Evolutionary conservation across 2,888 invertebrate species (phyloP).

Genomic region (Himalopsyche kuldschensis): DNA sequence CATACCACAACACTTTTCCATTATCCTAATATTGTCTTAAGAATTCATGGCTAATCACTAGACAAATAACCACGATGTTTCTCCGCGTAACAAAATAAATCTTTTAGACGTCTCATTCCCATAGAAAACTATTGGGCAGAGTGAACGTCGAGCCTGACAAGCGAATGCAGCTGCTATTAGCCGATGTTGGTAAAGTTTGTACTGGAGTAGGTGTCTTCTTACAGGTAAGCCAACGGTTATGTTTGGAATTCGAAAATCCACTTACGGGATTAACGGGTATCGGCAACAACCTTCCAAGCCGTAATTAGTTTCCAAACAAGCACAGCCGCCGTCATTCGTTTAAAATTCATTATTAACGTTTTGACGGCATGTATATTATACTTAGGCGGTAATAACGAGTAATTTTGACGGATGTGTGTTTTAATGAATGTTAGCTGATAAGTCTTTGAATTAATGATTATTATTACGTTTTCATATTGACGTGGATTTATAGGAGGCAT

Average conservation of each 20-base stretch:
- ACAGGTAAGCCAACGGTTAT: not conserved
- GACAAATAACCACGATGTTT: too few relatives aligned
- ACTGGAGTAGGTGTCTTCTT: not conserved
- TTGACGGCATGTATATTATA: not conserved
- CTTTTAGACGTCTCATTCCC: too few relatives aligned
- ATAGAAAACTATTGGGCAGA: not conserved
- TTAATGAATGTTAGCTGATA: too few relatives aligned
- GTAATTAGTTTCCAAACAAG: not conserved
- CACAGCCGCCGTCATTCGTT: not conserved
- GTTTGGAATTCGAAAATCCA: not conserved
- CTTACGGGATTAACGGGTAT: not conserved
- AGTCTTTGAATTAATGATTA: too few relatives aligned
- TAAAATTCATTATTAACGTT: not conserved
- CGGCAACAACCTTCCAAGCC: not conserved
- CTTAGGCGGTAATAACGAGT: too few relatives aligned
- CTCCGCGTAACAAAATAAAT: too few relatives aligned
- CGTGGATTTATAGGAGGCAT: too few relatives aligned
- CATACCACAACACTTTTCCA: too few relatives aligned
- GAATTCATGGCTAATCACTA: too few relatives aligned
- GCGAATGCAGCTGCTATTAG: slow-evolving; percentile 1
- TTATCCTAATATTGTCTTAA: too few relatives aligned
- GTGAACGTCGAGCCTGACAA: not conserved
- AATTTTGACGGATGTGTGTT: too few relatives aligned
- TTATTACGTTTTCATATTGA: too few relatives aligned
- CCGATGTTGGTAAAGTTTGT: not conserved